Base-by-base conservation (phyloP, 2,888 invertebrate genomes). In the Polymixis lichenea region DNA sequence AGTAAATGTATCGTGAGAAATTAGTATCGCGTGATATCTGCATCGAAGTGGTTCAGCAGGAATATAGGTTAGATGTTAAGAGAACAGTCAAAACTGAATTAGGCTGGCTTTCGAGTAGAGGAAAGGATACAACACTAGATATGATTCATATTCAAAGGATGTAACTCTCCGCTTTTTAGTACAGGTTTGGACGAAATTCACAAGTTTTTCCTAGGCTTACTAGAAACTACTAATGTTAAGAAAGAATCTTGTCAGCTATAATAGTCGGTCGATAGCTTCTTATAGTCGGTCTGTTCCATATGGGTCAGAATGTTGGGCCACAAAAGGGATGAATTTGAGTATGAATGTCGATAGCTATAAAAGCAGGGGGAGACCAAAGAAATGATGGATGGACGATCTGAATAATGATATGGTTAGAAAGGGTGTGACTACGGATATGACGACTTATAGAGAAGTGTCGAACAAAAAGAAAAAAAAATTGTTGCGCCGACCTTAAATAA, bases 1-100 rank as follows among this genome's bases (percentile, higher is more conserved):
- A 55, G 51, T 62, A 17, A 69, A 78, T 28, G 46, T 78, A 65
- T 69, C 83, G 81, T 72, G 83, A 78, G 83, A 83, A 72, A 55
- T 77, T 69, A 60, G 38, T 60, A 65, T 77, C 19, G 56, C 78
- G 78, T 81, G 83, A 51, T 72, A n/a, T 65, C 46, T 60, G 49
- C n/a, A 15, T 32, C 13, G 15, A 62, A 73, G 65, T 83, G 61
- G 60, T 46, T n/a, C n/a, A 72, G 6, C n/a, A 66, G 13, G 11
- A 13, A 72, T 72, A 60, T 65, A 67, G 70, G 56, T 55, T 15
- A 51, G 32, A 73, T 61, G 17, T n/a, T 72, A 58, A 60, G 19
- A 77, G 22, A 46, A 15, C 9, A 32, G 0, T 38, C 19, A 3
- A 22, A 17, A 43, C 2, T 15, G 13, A 56, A 22, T 22, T 43